Evolutionary conservation across 2,797 vertebrate genomes (phyloP), one percentile per base, ranked within the genome.

Genomic region (Adrianichthys oophorus): DNA sequence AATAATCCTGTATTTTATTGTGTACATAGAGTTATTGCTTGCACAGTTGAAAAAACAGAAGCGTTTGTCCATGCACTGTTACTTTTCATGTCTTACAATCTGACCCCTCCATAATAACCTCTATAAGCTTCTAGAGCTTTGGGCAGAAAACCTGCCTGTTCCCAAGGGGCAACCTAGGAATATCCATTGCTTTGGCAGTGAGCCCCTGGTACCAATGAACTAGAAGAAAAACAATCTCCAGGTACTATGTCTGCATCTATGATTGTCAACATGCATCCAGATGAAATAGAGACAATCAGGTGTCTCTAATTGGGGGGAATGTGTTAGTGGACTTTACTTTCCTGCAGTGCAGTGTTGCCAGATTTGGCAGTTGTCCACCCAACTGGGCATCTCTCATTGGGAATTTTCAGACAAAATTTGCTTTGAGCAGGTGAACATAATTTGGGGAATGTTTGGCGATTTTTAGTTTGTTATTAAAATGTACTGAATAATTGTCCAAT

Each of bases 1-100:
- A 19, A 18, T 3, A 7, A 12, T 6, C 7, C 17, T 45, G 43
- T 15, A 45, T 10, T 37, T 17, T 21, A 24, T 2, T 43, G 14
- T 56, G 40, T 19, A 18, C 15, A 29, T 6, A 40, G 13, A 54
- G 49, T 64, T 66, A 45, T 47, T 26, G 44, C 48, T 52, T 65
- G 26, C 70, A 59, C 45, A 54, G 15, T 42, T 45, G 47, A 44
- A 49, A 17, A 41, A 16, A 41, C 44, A 48, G 46, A 62, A 85
- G 79, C 77, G 80, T 87, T 89, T 83, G 66, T 68, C 26, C 56
- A 72, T 77, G 74, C 46, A 68, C 71, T 70, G 51, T 52, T 55
- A 64, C 32, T 62, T 47, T 79, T 67, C 58, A 82, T 78, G 62
- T 74, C 63, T 45, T 12, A 45, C 44, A 62, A 49, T 56, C 40